Percentiles rank a stretch among this genome's conserved stretches.
These are phyloP conservation scores for Diplodus puntazzo DNA, from an alignment of 2,797 vertebrate genomes.

Conservation along the genomic window DNA sequence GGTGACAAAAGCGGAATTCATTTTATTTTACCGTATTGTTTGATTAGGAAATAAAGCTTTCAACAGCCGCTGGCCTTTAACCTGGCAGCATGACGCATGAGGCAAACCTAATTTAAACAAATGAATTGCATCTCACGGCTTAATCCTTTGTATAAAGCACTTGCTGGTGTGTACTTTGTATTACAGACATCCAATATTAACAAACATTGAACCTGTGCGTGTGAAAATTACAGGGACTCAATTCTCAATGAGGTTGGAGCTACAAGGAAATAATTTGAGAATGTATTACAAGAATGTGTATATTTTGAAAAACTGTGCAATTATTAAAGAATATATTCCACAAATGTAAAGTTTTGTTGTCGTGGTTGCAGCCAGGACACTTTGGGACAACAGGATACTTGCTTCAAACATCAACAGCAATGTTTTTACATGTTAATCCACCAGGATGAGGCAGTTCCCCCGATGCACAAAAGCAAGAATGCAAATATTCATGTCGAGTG, in stretches of 20 bases:
- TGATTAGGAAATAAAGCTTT: constrained; percentile 22
- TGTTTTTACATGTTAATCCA: constrained; percentile 63
- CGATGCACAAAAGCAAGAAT: constrained; percentile 49
- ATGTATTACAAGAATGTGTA: neutral
- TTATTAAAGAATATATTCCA: neutral
- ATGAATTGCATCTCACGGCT: neutral
- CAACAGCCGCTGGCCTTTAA: constrained; percentile 13
- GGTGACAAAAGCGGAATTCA: constrained; percentile 2
- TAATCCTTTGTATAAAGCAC: constrained; percentile 19
- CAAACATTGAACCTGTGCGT: neutral
- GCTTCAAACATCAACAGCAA: constrained; percentile 52
- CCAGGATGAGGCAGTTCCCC: constrained; percentile 26
- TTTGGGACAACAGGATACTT: constrained; percentile 54
- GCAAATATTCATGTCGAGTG: constrained; percentile 52
- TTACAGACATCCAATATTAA: constrained; percentile 3
- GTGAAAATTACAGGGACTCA: neutral
- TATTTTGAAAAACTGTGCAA: neutral
- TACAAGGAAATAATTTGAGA: neutral
- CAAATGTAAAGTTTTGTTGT: constrained; percentile 2
- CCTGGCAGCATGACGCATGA: neutral
- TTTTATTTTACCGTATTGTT: constrained; percentile 3
- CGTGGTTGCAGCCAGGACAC: neutral
- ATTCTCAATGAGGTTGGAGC: no score
- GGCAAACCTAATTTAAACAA: constrained; percentile 7
- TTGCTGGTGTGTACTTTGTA: constrained; percentile 18